phyloP scores from a whole-genome alignment of 1,140 invertebrate genomes.

The Drosophila bocki region DNA sequence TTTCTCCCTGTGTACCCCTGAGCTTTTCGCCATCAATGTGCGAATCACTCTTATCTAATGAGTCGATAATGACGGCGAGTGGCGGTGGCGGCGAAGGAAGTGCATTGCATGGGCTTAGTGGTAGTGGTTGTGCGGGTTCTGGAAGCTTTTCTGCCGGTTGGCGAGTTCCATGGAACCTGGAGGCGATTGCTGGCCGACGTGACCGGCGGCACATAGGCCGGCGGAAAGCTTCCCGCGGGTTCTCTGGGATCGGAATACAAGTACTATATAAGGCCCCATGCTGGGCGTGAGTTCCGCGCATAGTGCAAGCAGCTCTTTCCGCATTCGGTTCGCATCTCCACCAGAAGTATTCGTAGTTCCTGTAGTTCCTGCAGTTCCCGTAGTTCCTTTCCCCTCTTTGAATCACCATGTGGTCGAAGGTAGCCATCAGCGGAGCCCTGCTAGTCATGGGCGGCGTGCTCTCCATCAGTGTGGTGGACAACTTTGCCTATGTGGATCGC shows the following conservation, averaged over 20 bases:
- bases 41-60: constrained; percentile 67
- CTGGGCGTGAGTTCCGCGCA: constrained; percentile 58
- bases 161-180: constrained; percentile 5
- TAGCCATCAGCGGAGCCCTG: constrained; percentile 61
- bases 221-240: constrained; percentile 35
- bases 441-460: constrained; percentile 61
- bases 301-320: constrained; percentile 43
- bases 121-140: not conserved
- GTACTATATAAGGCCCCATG: constrained; percentile 57
- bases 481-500: constrained; percentile 73
- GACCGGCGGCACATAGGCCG: constrained; percentile 61
- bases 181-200: constrained; percentile 47
- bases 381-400: not conserved
- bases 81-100: constrained; percentile 50
- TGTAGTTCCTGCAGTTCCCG: not conserved
- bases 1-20: constrained; percentile 5
- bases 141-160: constrained; percentile 38
- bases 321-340: constrained; percentile 13
- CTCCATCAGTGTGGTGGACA: constrained; percentile 59
- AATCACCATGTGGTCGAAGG: constrained; percentile 65
- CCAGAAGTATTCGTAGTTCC: no score
- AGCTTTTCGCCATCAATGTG: constrained; percentile 56
- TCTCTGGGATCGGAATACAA: not conserved
- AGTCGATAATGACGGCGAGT: constrained; percentile 64
- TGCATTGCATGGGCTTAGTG: constrained; percentile 42